Evolutionary conservation across 1,140 invertebrate species (phyloP).

Genomic region (Acromyrmex heyeri): DNA sequence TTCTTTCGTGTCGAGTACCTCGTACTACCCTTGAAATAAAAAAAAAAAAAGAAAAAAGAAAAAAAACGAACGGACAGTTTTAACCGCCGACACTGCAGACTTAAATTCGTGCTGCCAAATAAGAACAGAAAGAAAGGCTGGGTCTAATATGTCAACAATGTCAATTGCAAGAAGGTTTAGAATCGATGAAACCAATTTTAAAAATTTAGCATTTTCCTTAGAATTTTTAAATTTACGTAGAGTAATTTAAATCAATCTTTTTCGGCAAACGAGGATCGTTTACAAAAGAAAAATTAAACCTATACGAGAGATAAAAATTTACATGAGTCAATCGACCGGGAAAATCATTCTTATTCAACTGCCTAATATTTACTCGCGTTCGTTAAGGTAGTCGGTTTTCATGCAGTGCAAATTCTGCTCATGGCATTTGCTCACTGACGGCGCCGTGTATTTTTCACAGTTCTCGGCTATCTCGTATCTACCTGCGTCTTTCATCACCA

Average conservation of each 20-base stretch:
- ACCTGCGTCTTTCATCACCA: constrained; percentile 7
- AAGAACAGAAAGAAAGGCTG: not conserved
- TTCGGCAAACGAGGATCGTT: not conserved
- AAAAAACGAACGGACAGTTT: constrained; percentile 16
- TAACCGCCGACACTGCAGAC: not conserved
- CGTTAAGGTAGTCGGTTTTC: constrained; percentile 37
- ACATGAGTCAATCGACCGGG: constrained; percentile 8
- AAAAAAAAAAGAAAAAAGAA: not conserved
- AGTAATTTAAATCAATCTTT: constrained; percentile 2
- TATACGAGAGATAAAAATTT: constrained; percentile 43
- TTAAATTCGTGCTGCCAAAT: not conserved
- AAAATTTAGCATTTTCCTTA: not conserved
- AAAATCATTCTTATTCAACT: constrained; percentile 20
- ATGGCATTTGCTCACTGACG: not conserved
- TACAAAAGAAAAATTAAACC: not conserved
- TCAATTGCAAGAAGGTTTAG: not conserved
- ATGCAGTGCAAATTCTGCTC: constrained; percentile 27
- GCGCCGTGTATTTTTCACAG: constrained; percentile 31
- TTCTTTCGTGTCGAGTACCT: constrained; percentile 25
- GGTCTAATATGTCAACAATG: not conserved
- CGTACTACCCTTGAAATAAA: not conserved
- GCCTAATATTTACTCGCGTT: constrained; percentile 51
- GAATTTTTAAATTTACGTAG: not conserved
- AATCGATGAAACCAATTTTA: not conserved
- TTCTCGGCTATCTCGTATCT: constrained; percentile 10